phyloP scores from a whole-genome alignment of 2,113 vertebrate species.

The Sylvilagus bachmani region DNA sequence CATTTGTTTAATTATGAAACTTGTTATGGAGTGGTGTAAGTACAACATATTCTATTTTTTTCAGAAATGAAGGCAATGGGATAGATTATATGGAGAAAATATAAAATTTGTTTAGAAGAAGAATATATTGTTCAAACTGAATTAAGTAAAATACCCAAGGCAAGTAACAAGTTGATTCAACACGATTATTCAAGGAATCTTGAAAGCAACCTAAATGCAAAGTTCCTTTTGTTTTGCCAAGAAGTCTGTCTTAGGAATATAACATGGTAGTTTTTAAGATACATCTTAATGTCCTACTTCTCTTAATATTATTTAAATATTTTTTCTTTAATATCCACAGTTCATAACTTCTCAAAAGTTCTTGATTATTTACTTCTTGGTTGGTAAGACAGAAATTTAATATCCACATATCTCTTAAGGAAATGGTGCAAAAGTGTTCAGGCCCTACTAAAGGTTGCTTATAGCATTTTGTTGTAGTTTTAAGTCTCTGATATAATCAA shows the following conservation, averaged over 20 bases:
- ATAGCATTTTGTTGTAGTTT: not conserved
- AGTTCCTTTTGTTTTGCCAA: not conserved
- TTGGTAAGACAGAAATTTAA: not conserved
- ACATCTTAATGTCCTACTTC: not conserved
- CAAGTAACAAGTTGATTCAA: not conserved
- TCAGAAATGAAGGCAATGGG: not conserved
- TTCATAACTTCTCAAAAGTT: not conserved
- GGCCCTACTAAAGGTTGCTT: not conserved
- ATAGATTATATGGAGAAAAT: not conserved
- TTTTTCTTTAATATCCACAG: not conserved
- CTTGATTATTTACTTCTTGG: not conserved
- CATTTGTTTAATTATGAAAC: slow-evolving; percentile 32
- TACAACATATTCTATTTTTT: not conserved
- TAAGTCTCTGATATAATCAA: slow-evolving; percentile 16
- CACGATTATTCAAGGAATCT: not conserved
- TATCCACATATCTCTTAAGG: not conserved
- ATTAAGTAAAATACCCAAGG: not conserved
- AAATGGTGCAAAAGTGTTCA: not conserved
- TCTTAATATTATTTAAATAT: slow-evolving; percentile 33
- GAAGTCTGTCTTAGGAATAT: not conserved
- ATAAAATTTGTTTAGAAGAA: not conserved
- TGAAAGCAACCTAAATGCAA: not conserved
- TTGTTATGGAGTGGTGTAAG: not conserved
- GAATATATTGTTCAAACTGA: not conserved
- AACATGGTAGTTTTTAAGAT: not conserved